phyloP scores from a whole-genome alignment of 2,113 vertebrate genomes.

The Accipiter cooperii region DNA sequence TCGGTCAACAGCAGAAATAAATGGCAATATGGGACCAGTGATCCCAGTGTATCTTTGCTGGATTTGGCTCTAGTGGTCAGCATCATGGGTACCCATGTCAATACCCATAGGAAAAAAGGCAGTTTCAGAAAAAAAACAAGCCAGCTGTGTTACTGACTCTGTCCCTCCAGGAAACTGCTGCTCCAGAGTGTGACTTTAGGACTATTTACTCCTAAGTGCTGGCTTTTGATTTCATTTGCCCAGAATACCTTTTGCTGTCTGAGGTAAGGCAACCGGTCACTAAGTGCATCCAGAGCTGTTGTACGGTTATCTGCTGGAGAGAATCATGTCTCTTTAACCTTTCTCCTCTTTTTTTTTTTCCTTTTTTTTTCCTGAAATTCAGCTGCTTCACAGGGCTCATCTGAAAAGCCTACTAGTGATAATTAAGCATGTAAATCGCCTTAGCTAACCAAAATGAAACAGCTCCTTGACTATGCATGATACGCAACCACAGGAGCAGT shows the following conservation, averaged over 20 bases:
- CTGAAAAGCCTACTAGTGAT: background rate
- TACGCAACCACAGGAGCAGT: background rate
- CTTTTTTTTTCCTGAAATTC: background rate
- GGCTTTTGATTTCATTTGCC: background rate
- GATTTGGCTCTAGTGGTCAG: background rate
- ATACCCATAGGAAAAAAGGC: background rate
- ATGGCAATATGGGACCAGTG: background rate
- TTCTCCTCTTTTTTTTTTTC: too few species aligned
- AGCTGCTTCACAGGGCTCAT: background rate
- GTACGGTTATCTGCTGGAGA: background rate
- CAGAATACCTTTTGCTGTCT: background rate
- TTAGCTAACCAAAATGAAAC: background rate
- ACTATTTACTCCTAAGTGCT: background rate
- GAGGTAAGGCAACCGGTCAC: background rate
- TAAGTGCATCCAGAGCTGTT: background rate
- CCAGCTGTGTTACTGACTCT: background rate
- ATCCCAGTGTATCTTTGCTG: background rate
- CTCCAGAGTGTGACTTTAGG: background rate
- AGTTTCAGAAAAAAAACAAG: background rate
- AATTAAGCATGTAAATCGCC: background rate
- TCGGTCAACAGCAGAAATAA: background rate
- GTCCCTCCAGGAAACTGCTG: background rate
- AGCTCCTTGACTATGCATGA: background rate
- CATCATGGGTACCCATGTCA: accelerated
- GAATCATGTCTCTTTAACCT: background rate